Evolutionary conservation across 92 coral and sea anemone genomes (phyloP).

Genomic region (Heteractis magnifica): DNA sequence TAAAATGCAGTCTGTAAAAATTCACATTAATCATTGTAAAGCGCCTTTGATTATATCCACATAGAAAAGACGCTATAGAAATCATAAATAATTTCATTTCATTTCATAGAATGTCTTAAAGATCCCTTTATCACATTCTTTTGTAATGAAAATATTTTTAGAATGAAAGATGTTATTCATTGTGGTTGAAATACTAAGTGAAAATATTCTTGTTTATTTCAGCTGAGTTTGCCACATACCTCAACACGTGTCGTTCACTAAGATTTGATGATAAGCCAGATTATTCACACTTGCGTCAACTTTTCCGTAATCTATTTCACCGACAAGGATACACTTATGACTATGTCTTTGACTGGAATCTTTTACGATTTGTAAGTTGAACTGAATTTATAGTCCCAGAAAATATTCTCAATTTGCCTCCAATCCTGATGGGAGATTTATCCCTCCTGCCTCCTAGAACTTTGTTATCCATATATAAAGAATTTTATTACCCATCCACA

Average conservation of each 20-base stretch:
- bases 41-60: too few species aligned
- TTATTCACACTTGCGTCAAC: constrained; percentile 93
- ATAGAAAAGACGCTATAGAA: too few species aligned
- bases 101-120: too few species aligned
- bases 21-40: too few species aligned
- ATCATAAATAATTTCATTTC: too few species aligned
- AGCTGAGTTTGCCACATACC: constrained; percentile 98
- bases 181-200: background rate
- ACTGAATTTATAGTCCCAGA: background rate
- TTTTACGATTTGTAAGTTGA: constrained; percentile 92
- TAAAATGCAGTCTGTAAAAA: too few species aligned
- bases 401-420: background rate
- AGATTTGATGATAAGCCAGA: constrained; percentile 99
- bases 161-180: too few species aligned
- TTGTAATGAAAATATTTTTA: too few species aligned
- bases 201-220: constrained; percentile 29
- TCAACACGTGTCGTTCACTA: constrained; percentile 93
- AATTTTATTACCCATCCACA: too few species aligned
- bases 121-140: too few species aligned
- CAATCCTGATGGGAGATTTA: too few species aligned
- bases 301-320: constrained; percentile 93
- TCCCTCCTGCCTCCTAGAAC: background rate
- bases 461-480: too few species aligned
- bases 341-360: constrained; percentile 98
- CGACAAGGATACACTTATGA: constrained; percentile 97